Percentiles rank a stretch among this genome's conserved stretches.
Conservation (phyloP, 2,113 vertebrate species). For the Lonchura striata region DNA sequence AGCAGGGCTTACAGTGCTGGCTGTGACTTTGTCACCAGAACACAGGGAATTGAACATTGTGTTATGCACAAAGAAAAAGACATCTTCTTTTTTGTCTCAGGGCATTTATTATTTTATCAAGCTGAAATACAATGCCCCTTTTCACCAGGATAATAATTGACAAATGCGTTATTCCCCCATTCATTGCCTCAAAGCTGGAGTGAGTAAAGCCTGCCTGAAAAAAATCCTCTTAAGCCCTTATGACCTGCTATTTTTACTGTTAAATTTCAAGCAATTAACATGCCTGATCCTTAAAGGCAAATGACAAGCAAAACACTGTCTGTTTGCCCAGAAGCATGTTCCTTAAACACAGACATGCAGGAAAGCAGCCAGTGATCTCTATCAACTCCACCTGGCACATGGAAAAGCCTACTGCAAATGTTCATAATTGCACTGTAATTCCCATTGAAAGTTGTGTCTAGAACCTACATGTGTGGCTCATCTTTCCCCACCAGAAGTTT, state of each 20-base stretch:
- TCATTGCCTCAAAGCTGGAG: background rate
- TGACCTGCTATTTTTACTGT: background rate
- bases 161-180: conserved; percentile 21
- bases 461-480: background rate
- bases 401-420: background rate
- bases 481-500: background rate
- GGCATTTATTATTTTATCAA: conserved; percentile 18
- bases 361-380: background rate
- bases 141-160: conserved; percentile 18
- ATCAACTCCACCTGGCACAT: background rate
- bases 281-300: background rate
- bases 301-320: background rate
- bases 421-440: background rate
- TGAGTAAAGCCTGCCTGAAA: background rate
- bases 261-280: background rate
- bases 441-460: background rate
- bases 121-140: conserved; percentile 16
- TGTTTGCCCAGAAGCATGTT: background rate
- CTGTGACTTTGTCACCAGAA: background rate
- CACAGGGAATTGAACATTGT: background rate
- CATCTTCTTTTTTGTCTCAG: background rate
- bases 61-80: background rate
- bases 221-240: background rate
- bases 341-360: background rate
- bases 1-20: background rate